Conservation (phyloP, 30 jellyfish, hydroid and myxozoan species). For the Hydractinia symbiolongicarpus region DNA sequence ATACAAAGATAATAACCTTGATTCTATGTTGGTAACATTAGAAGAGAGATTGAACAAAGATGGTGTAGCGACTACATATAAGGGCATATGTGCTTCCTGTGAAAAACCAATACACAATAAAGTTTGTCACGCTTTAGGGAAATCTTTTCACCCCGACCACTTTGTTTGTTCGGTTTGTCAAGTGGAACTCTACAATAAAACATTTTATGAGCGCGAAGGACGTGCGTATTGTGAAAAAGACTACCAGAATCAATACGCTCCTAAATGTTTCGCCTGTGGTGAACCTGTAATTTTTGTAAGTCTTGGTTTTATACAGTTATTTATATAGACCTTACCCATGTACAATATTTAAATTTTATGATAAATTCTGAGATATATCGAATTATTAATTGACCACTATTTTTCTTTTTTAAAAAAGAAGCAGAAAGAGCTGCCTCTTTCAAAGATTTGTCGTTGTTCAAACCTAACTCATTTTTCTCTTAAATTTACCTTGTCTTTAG, state of each 20-base stretch:
- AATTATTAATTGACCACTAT: too few relatives aligned
- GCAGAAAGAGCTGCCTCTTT: too few relatives aligned
- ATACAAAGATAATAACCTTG: neutral
- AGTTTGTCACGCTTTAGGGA: slow-evolving; percentile 3
- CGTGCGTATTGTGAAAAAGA: slow-evolving; percentile 3
- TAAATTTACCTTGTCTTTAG: neutral
- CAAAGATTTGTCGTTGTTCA: too few relatives aligned
- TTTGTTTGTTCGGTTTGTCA: neutral
- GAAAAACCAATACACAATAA: neutral
- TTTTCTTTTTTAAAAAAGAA: too few relatives aligned
- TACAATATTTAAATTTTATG: neutral
- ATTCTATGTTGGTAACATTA: neutral
- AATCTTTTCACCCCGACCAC: neutral
- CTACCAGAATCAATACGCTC: slow-evolving; percentile 5
- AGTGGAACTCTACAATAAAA: neutral
- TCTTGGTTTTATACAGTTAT: neutral
- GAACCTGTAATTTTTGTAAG: slow-evolving; percentile 1
- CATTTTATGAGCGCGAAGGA: slow-evolving; percentile 7
- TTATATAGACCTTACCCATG: neutral
- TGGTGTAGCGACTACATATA: slow-evolving; percentile 15
- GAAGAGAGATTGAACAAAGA: slow-evolving; percentile 15
- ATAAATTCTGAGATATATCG: too few relatives aligned
- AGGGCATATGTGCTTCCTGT: slow-evolving; percentile 15
- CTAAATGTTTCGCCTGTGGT: slow-evolving; percentile 10
- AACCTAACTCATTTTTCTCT: too few relatives aligned